Percentiles rank a stretch among this genome's conserved stretches.
Evolutionary conservation across 1,140 invertebrate genomes (phyloP).

Genomic region (Archivesica marissinica): DNA sequence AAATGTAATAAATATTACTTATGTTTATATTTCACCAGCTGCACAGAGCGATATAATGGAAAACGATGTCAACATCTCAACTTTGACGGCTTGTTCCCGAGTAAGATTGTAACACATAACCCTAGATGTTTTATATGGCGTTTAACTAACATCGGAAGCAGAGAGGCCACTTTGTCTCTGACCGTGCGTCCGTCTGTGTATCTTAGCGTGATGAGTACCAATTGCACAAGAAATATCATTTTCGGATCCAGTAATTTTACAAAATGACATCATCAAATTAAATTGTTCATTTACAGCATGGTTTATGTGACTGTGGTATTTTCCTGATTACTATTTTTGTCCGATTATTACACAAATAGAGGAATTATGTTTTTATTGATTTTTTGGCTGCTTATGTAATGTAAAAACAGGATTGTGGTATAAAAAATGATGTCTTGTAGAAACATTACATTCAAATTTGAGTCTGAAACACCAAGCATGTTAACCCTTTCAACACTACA

Average conservation of each 20-base stretch:
- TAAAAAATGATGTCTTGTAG: too few relatives aligned
- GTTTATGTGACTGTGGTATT: too few relatives aligned
- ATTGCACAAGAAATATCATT: neutral
- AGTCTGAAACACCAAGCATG: too few relatives aligned
- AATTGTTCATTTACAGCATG: too few relatives aligned
- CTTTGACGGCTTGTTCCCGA: slow-evolving; percentile 9
- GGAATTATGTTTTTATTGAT: too few relatives aligned
- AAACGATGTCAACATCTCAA: slow-evolving; percentile 24
- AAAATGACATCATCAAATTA: neutral
- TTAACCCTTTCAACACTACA: too few relatives aligned
- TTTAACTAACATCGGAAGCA: slow-evolving; percentile 25
- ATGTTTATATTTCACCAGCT: slow-evolving; percentile 44
- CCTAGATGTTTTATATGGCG: slow-evolving; percentile 36
- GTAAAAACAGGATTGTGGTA: too few relatives aligned
- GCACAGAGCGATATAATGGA: slow-evolving; percentile 21
- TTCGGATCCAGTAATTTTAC: slow-evolving; percentile 33
- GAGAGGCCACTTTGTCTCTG: neutral
- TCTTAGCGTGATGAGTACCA: slow-evolving; percentile 29
- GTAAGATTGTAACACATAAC: slow-evolving; percentile 55
- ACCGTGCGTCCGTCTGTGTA: slow-evolving; percentile 1
- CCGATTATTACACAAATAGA: too few relatives aligned
- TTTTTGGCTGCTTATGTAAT: too few relatives aligned
- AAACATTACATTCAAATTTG: too few relatives aligned
- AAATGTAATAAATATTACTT: slow-evolving; percentile 19
- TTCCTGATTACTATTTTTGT: too few relatives aligned